phyloP scores from a whole-genome alignment of 2,797 vertebrate species.

The Tokudaia tokunoshimensis region DNA sequence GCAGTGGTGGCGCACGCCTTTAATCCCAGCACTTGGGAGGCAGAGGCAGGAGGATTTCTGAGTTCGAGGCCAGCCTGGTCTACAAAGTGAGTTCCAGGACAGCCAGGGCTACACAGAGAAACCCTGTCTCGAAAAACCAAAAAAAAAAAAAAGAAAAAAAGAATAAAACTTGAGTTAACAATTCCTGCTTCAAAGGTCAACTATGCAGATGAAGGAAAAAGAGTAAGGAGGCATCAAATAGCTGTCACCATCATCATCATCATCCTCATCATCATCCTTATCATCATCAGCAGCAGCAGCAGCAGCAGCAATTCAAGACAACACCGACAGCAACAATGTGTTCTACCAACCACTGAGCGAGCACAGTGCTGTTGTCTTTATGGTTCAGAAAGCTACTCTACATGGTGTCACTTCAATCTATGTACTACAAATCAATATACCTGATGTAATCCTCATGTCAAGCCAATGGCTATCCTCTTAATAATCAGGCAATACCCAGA shows the following conservation, averaged over 20 bases:
- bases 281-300: background rate
- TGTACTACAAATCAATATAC: background rate
- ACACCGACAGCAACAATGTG: background rate
- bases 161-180: background rate
- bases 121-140: no score
- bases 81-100: no score
- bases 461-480: background rate
- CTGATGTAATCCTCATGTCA: background rate
- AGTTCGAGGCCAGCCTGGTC: no score
- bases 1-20: no score
- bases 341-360: background rate
- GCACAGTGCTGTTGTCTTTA: background rate
- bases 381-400: background rate
- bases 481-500: background rate
- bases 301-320: background rate
- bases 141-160: no score
- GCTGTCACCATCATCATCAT: background rate
- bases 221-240: background rate
- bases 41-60: no score
- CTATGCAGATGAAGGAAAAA: background rate
- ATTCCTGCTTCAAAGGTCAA: background rate
- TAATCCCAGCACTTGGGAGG: no score
- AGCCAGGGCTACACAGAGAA: no score
- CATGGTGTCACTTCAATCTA: background rate
- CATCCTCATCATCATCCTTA: no score